A percentile compares a stretch with the other conserved stretches of the same genome.
phyloP scores from a whole-genome alignment of 2,888 invertebrate species.

The Coleophora deauratella region DNA sequence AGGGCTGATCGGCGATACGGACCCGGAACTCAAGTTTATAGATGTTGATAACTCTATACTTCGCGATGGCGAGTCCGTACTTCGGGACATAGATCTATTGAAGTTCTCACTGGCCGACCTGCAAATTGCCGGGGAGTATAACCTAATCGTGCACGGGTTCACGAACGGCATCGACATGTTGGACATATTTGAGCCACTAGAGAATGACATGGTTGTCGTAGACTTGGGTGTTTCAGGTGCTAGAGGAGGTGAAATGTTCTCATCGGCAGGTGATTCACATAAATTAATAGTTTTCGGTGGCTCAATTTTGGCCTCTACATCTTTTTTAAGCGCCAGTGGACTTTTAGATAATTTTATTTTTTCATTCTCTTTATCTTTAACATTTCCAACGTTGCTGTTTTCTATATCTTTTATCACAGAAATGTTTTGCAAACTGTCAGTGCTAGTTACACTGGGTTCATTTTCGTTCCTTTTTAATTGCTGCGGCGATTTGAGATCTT shows the following conservation, averaged over 20 bases:
- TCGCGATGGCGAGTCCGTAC: slow-evolving; percentile 35
- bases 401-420: slow-evolving; percentile 12
- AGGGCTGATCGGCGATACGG: slow-evolving; percentile 46
- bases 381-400: slow-evolving; percentile 16
- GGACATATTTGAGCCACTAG: slow-evolving; percentile 5
- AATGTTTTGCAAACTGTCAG: slow-evolving; percentile 11
- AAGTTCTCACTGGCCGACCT: slow-evolving; percentile 63
- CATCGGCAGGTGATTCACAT: slow-evolving; percentile 1
- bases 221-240: slow-evolving; percentile 36
- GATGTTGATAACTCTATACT: slow-evolving; percentile 37
- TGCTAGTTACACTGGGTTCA: slow-evolving; percentile 26
- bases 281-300: slow-evolving; percentile 31
- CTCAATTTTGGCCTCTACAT: slow-evolving; percentile 14
- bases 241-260: slow-evolving; percentile 12
- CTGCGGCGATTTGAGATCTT: slow-evolving; percentile 25
- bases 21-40: slow-evolving; percentile 38
- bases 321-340: slow-evolving; percentile 42
- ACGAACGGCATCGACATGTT: slow-evolving; percentile 23
- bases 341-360: slow-evolving; percentile 43
- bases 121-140: slow-evolving; percentile 60
- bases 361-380: slow-evolving; percentile 29
- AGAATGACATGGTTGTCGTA: slow-evolving; percentile 13
- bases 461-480: slow-evolving; percentile 28
- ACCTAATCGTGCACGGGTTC: slow-evolving; percentile 34
- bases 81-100: slow-evolving; percentile 34